phyloP scores from a whole-genome alignment of 1,140 invertebrate genomes.

The Teleopsis dalmanni region DNA sequence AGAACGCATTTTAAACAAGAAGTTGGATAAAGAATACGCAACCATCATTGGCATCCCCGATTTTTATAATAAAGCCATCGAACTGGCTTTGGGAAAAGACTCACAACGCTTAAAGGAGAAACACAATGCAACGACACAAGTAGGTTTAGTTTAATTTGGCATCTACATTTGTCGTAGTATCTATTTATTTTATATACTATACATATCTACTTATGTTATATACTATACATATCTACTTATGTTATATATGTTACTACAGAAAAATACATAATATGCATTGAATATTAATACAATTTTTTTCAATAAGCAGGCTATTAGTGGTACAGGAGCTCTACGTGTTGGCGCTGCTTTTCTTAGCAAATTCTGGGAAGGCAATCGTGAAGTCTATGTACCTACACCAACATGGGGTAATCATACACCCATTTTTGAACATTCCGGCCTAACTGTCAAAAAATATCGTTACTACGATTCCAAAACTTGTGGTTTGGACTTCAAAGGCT shows the following conservation, averaged over 20 bases:
- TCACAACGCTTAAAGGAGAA: conserved; percentile 66
- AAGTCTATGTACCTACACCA: conserved; percentile 87
- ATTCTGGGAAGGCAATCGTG: conserved; percentile 78
- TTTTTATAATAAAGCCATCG: conserved; percentile 73
- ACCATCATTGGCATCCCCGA: conserved; percentile 79
- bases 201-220: too few relatives aligned
- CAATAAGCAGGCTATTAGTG: conserved; percentile 77
- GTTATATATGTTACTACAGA: background rate
- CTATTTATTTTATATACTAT: too few relatives aligned
- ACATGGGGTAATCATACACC: conserved; percentile 98
- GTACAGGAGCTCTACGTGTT: conserved; percentile 92
- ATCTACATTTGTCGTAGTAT: background rate
- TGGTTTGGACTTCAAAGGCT: conserved; percentile 89
- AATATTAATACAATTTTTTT: conserved; percentile 1
- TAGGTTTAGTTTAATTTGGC: conserved; percentile 32
- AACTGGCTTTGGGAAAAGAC: conserved; percentile 82
- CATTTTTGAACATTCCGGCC: conserved; percentile 82
- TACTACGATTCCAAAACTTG: conserved; percentile 96
- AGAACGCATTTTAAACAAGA: conserved; percentile 58
- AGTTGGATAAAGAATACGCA: conserved; percentile 93
- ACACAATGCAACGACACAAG: conserved; percentile 60
- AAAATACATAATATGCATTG: background rate
- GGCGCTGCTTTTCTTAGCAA: conserved; percentile 84
- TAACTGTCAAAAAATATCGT: conserved; percentile 83
- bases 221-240: too few relatives aligned